Percentiles rank a stretch among this genome's conserved stretches.
Conservation (phyloP, 2,888 invertebrate genomes). For the Mythimna pallens region DNA sequence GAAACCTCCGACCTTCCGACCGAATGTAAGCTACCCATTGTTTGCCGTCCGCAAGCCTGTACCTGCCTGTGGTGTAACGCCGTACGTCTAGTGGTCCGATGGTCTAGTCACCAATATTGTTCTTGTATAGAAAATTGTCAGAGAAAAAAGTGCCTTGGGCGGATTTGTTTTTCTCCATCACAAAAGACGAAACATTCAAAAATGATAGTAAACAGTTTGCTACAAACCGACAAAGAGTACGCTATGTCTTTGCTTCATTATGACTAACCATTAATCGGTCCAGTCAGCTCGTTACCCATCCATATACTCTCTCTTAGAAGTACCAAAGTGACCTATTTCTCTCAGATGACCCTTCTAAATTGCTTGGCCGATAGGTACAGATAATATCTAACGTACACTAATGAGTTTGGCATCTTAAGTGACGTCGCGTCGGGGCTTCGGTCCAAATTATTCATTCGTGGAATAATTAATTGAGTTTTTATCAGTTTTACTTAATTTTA, state of each 20-base stretch:
- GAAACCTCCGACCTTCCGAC: no score
- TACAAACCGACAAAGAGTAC: neutral
- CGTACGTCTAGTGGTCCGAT: no score
- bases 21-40: no score
- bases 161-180: no score
- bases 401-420: constrained; percentile 39
- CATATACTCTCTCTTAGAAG: neutral
- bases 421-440: constrained; percentile 18
- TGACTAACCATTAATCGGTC: constrained; percentile 2
- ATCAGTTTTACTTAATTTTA: neutral
- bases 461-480: constrained; percentile 14
- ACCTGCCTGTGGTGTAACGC: no score
- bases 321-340: constrained; percentile 41
- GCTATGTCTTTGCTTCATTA: neutral
- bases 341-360: constrained; percentile 47
- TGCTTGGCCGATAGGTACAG: constrained; percentile 31
- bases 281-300: neutral
- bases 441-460: constrained; percentile 9
- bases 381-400: constrained; percentile 45
- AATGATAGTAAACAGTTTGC: neutral
- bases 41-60: no score
- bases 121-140: no score
- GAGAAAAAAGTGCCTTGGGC: no score
- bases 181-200: no score
- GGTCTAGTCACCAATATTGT: no score